phyloP scores from a whole-genome alignment of 2,113 vertebrate species.

The Rhinogobius similis region DNA sequence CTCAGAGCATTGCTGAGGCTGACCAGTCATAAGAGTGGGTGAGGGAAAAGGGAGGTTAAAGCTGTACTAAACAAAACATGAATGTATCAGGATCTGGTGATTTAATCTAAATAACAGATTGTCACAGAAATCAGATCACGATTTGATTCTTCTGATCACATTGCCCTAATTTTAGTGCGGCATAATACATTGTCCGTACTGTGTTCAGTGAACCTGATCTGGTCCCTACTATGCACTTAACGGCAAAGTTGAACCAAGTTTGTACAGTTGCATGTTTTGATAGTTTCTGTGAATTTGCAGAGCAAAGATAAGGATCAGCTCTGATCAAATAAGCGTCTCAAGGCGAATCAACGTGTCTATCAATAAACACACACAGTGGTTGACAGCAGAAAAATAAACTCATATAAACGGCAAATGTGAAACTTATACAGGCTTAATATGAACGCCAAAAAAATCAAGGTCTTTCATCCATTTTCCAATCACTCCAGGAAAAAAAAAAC shows the following conservation, averaged over 20 bases:
- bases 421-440: not conserved
- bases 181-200: no score
- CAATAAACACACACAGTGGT: conserved; percentile 10
- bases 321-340: conserved; percentile 40
- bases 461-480: not conserved
- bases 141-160: no score
- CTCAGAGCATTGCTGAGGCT: no score
- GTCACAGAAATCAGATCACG: no score
- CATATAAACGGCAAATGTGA: not conserved
- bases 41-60: no score
- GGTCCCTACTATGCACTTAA: conserved; percentile 18
- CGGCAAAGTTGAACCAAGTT: conserved; percentile 37
- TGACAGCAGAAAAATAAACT: conserved; percentile 52
- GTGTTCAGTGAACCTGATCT: no score
- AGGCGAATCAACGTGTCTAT: conserved; percentile 21
- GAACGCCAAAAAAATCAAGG: not conserved
- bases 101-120: no score
- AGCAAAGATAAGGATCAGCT: conserved; percentile 52
- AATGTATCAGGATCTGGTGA: no score
- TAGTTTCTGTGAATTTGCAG: conserved; percentile 40
- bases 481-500: not conserved
- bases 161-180: no score
- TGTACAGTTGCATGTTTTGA: conserved; percentile 39
- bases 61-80: no score
- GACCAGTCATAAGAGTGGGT: no score